phyloP scores from a whole-genome alignment of 2,888 invertebrate genomes.

The Rhagophthalmus giganteus region DNA sequence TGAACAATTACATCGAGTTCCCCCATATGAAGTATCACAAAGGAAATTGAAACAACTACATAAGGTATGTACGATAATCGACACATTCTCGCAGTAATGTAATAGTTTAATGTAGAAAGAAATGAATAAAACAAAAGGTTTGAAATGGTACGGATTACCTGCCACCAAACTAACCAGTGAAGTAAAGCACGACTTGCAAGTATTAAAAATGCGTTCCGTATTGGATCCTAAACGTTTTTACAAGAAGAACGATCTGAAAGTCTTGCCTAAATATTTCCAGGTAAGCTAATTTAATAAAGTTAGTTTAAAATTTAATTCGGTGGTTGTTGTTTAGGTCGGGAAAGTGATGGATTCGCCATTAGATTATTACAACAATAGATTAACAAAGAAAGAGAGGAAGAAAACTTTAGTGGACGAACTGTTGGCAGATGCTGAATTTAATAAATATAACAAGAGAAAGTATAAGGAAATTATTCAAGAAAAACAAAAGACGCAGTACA shows the following conservation, averaged over 20 bases:
- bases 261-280: conserved; percentile 91
- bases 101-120: conserved; percentile 62
- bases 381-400: conserved; percentile 86
- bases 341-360: conserved; percentile 80
- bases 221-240: conserved; percentile 94
- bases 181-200: conserved; percentile 81
- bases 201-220: conserved; percentile 90
- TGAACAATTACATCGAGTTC: conserved; percentile 65
- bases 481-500: conserved; percentile 69
- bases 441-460: conserved; percentile 78
- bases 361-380: conserved; percentile 83
- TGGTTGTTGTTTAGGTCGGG: conserved; percentile 75
- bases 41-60: conserved; percentile 61
- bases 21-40: conserved; percentile 62
- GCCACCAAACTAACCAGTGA: conserved; percentile 90
- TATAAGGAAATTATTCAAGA: conserved; percentile 77
- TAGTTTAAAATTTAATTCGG: too few relatives aligned
- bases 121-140: conserved; percentile 62
- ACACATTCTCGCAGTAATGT: too few relatives aligned
- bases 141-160: conserved; percentile 87
- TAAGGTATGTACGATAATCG: conserved; percentile 60
- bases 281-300: conserved; percentile 53
- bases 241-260: conserved; percentile 86
- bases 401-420: conserved; percentile 91
- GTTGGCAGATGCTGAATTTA: conserved; percentile 83